Evolutionary conservation across 2,888 invertebrate genomes (phyloP), one percentile per base, ranked within the genome.

Genomic region (Metacarcinus magister): DNA sequence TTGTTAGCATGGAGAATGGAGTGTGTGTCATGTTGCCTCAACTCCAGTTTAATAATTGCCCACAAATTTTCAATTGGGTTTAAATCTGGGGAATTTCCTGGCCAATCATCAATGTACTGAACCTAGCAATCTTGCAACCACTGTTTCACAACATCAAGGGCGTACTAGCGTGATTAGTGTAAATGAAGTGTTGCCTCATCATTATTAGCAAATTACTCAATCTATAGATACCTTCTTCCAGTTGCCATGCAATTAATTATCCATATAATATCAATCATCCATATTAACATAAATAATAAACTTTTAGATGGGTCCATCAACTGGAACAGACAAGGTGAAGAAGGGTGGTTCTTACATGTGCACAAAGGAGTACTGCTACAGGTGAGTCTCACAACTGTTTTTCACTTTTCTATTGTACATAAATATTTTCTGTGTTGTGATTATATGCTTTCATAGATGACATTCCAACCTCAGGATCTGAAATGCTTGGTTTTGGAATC

Each of bases 311-410:
- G 98, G 98, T 13, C 97, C 98, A 93, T 89, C 97, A 23, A 97
- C 97, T 95, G 98, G 98, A 28, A 98, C 97, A 28, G 98, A 99
- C 97, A 99, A 98, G 97, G 99, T 99, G 10, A 99, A 99, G 97
- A 99, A 99, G 98, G 99, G 99, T 60, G 99, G 99, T 1, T 99
- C 99, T 0, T 99, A 99, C 97, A 98, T 99, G 97, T 99, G 99
- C 97, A 99, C 99, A 97, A 98, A 98, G 97, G 98, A 98, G 0
- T 99, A 99, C 97, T 99, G 99, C 97, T 97, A 97, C 94, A 97
- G 97, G 97, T 97, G n/a, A 93, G 48, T 32, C 13, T 93, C 75
- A 13, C 10, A 23, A 28, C 2, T 43, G 2, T 46, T 48, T 48
- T 7, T 32, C 19, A 28, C 0, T 94, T 10, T 93, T n/a, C 32